phyloP scores from a whole-genome alignment of 30 jellyfish, hydroid and myxozoan genomes.

The Cassiopea xamachana region DNA sequence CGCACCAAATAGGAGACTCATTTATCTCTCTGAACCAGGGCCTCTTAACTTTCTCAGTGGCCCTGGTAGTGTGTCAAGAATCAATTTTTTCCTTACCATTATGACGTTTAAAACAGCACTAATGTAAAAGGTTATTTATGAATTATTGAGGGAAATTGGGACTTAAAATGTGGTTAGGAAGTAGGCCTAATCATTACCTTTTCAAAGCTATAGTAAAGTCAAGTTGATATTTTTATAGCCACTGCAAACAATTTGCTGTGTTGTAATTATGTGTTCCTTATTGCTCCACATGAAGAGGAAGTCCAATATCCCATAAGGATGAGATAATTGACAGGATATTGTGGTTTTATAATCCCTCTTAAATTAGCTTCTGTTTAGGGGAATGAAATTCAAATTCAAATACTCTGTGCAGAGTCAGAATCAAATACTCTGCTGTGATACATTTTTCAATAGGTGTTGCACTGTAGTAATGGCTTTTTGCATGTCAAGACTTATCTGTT shows the following conservation, averaged over 20 bases:
- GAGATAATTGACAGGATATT: not conserved
- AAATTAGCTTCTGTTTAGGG: not conserved
- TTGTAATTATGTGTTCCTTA: not conserved
- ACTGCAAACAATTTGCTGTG: not conserved
- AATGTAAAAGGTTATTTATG: not conserved
- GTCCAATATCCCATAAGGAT: not conserved
- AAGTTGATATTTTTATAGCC: not conserved
- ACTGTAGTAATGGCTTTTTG: too few relatives aligned
- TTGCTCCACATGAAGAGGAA: not conserved
- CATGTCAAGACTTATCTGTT: too few relatives aligned
- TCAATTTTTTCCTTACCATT: too few relatives aligned
- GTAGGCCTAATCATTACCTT: not conserved
- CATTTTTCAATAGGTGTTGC: too few relatives aligned
- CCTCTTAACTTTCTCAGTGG: too few relatives aligned
- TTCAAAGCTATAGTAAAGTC: not conserved
- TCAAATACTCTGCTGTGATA: too few relatives aligned
- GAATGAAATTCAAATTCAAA: not conserved
- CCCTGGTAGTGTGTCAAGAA: too few relatives aligned
- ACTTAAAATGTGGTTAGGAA: not conserved
- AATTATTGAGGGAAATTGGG: not conserved
- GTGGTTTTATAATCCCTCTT: not conserved
- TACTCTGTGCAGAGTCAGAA: too few relatives aligned
- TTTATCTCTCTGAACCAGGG: too few relatives aligned
- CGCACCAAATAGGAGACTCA: too few relatives aligned
- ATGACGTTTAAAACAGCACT: too few relatives aligned